Conservation (phyloP, 2,113 vertebrate species). For the Urocynchramus pylzowi region DNA sequence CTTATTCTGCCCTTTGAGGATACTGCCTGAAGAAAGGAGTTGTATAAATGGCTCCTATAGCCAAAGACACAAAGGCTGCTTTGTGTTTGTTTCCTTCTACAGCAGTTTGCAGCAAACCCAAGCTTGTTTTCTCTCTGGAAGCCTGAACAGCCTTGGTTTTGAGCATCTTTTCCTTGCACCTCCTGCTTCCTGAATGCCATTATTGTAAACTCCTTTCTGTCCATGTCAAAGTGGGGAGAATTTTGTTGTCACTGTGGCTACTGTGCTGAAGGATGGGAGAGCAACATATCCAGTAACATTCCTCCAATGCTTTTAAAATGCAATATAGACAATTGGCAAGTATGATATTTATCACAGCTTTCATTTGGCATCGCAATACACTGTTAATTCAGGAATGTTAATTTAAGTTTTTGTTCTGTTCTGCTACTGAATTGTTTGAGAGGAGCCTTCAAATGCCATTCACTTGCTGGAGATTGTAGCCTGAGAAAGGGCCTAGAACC, state of each 20-base stretch:
- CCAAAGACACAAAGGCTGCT: neutral
- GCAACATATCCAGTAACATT: neutral
- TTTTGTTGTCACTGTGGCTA: neutral
- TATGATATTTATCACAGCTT: neutral
- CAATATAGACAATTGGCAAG: neutral
- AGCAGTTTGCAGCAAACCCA: neutral
- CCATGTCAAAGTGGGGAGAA: neutral
- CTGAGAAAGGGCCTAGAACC: neutral
- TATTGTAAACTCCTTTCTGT: neutral
- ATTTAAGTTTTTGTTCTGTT: neutral
- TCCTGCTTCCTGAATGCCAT: neutral
- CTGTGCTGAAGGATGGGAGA: neutral
- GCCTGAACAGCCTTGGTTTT: neutral
- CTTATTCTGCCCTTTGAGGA: neutral
- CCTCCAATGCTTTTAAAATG: neutral
- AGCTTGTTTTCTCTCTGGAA: neutral
- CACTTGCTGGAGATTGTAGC: neutral
- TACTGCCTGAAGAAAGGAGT: neutral
- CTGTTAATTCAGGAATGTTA: neutral
- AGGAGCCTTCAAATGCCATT: neutral
- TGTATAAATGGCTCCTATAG: neutral
- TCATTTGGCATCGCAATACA: neutral
- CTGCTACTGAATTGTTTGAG: neutral
- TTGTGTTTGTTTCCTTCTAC: neutral
- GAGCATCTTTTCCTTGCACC: neutral